Percentiles rank a stretch among this genome's conserved stretches.
phyloP scores from a whole-genome alignment of 1,140 invertebrate genomes.

The Reticulitermes speratus region DNA sequence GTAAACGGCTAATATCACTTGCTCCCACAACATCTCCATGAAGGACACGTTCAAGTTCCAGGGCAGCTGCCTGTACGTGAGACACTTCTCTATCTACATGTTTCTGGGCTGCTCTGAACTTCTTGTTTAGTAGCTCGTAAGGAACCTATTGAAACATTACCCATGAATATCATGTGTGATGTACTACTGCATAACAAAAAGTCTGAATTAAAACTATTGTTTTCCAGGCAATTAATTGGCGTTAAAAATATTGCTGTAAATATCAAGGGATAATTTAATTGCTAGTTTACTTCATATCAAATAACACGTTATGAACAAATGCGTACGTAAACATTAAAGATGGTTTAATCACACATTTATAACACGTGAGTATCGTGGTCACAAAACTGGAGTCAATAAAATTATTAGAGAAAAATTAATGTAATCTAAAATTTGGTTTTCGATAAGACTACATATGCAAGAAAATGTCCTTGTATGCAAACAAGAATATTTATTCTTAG shows the following conservation, averaged over 20 bases:
- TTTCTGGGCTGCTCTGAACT: conserved; percentile 93
- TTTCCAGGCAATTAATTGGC: not conserved
- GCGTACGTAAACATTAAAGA: not conserved
- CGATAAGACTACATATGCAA: not conserved
- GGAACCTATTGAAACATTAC: conserved; percentile 72
- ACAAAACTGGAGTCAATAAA: not conserved
- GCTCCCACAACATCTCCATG: conserved; percentile 52
- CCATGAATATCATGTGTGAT: not conserved
- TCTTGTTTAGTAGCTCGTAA: conserved; percentile 97
- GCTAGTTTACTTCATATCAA: no score
- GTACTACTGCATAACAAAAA: not conserved
- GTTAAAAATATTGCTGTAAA: not conserved
- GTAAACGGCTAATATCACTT: conserved; percentile 72
- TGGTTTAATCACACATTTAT: not conserved
- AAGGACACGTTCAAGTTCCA: conserved; percentile 79
- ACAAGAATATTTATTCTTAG: not conserved
- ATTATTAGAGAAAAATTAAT: no score
- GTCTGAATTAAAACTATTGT: not conserved
- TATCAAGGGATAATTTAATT: not conserved
- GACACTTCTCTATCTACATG: conserved; percentile 90
- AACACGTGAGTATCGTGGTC: no score
- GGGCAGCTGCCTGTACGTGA: conserved; percentile 74
- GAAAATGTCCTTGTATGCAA: not conserved
- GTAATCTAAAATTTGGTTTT: no score
- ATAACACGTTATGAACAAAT: not conserved